Base-by-base conservation (phyloP, 2,797 vertebrate species). In the Mus minutoides region DNA sequence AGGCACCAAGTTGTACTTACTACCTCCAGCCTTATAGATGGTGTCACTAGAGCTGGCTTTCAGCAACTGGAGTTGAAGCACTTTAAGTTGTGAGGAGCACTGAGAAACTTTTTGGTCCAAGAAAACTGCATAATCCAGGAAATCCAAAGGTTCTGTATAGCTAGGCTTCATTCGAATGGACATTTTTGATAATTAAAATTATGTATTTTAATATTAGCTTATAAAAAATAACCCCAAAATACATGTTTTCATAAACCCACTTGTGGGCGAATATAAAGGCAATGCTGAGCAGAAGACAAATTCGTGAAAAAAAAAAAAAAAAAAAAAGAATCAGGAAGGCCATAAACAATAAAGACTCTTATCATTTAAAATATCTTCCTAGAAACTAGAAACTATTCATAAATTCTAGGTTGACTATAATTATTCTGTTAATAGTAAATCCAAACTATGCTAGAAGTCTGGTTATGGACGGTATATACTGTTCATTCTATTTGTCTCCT, bases 21-120 rank as follows among this genome's bases (percentile, higher is more conserved):
- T 97, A 97, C 97, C 96, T 96, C 49, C 98, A 98, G 97, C 94
- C 98, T 87, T 94, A 98, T 98, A 96, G 96, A 98, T 97, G 43
- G 96, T 98, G 97, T 97, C 93, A 97, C 85, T 97, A 88, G 40
- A 93, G 96, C 71, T 12, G 29, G 2, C 54, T 95, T 54, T 92
- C 87, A 93, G 34, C 29, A 95, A 40, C 6, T 58, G 78, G 95
- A 21, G 90, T 40, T 3, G 96, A 77, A 31, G 5, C 29, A 54
- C 77, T 46, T 92, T 96, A 64, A 34, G 62, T 29, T 93, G 49
- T 90, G 96, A n/a, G 82, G 87, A 92, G 85, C 11, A 54, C 10
- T 69, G 14, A 6, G 29, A 0, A 49, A 9, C 43, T 85, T 88
- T 90, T 90, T 88, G 22, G 69, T 24, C 8, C 1, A 16, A 2